Evolutionary conservation across 2,888 invertebrate species (phyloP), one percentile per base, ranked within the genome.

Genomic region (Phytoseiulus persimilis): DNA sequence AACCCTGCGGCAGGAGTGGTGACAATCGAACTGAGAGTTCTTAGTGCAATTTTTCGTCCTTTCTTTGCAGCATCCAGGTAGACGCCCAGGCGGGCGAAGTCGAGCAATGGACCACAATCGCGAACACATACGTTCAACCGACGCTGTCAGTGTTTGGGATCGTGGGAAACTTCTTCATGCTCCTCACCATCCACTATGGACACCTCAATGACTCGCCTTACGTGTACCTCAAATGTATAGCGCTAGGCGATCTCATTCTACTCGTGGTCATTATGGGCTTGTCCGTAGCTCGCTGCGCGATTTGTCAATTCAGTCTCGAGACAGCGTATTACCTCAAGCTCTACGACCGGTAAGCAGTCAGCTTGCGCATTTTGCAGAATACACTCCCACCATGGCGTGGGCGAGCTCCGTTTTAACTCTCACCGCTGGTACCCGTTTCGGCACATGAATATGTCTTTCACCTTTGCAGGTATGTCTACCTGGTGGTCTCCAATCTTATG

Each of bases 221-320:
- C 31, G 87, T 87, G 33, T 87, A 87, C 33, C 39, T 87, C n/a
- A 87, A 87, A 45, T 87, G 87, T 45, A 87, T 87, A 33, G 87
- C 87, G 28, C 87, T 87, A 28, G 87, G 87, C 33, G 87, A 87
- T 87, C 87, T 87, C 31, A 87, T 87, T 31, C 87, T 87, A 0
- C 87, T 87, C n/a, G 45, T 87, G n/a, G 87, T 87, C 87, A 87
- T 87, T 39, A 39, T 33, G 32, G 87, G 87, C 87, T 39, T 87
- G 28, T 87, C 87, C 33, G 32, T 87, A 6, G 87, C 87, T 18
- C 87, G 87, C 6, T 87, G 87, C 18, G 87, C 87, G 23, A 87
- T 45, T 6, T 87, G 87, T 32, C 87, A 87, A 33, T 87, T 87
- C 32, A 87, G 87, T 45, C 87, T 87, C n/a, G 32, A 87, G 23